phyloP scores from a whole-genome alignment of 2,113 vertebrate species.

The Colaptes auratus region DNA sequence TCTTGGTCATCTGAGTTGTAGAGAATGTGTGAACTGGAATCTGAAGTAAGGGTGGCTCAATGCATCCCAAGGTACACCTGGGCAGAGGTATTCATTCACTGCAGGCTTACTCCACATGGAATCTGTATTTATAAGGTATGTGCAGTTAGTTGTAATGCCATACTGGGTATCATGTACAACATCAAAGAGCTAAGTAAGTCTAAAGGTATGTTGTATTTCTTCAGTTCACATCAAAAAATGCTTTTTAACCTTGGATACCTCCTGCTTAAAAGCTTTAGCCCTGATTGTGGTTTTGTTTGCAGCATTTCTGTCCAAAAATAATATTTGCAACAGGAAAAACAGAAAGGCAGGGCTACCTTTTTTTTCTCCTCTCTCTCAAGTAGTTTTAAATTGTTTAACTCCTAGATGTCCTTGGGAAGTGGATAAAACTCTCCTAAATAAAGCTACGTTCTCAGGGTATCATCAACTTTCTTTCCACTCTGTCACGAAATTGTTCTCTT shows the following conservation, averaged over 20 bases:
- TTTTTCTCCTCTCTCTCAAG: not conserved
- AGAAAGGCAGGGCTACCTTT: not conserved
- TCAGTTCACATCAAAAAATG: not conserved
- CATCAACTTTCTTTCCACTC: not conserved
- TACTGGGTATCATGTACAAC: not conserved
- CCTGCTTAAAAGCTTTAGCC: not conserved
- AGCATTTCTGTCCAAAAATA: constrained; percentile 47
- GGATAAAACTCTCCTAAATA: constrained; percentile 9
- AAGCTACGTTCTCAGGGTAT: constrained; percentile 12
- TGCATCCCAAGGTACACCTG: not conserved
- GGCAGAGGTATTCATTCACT: constrained; percentile 18
- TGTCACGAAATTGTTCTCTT: constrained; percentile 33
- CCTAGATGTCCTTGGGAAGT: not conserved
- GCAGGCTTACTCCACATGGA: not conserved
- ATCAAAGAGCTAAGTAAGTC: constrained; percentile 32
- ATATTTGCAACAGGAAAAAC: constrained; percentile 15
- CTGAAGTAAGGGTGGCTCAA: not conserved
- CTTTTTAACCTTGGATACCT: not conserved
- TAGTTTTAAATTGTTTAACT: not conserved
- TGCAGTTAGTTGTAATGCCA: not conserved
- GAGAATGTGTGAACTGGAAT: not conserved
- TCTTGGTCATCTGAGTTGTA: not conserved
- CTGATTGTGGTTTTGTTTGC: constrained; percentile 16
- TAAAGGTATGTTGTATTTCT: constrained; percentile 29
- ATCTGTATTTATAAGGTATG: constrained; percentile 13